phyloP scores from a whole-genome alignment of 1,140 invertebrate genomes.

The Drosophila obscura region DNA sequence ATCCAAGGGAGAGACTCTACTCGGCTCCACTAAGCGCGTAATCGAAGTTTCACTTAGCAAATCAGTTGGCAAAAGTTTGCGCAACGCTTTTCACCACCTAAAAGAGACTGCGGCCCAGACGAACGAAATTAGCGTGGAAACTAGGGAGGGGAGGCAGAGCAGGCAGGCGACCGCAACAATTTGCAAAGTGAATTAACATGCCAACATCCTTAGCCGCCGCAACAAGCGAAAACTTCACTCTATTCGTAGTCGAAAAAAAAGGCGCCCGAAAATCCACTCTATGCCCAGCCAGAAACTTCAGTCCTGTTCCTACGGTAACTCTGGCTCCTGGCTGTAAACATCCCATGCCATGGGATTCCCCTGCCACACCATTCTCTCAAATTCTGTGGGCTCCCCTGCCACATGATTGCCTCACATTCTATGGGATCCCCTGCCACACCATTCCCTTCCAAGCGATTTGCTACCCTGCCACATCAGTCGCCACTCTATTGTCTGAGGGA shows the following conservation, averaged over 20 bases:
- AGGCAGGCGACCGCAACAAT: slow-evolving; percentile 64
- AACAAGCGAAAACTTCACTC: slow-evolving; percentile 18
- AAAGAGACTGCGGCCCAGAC: slow-evolving; percentile 34
- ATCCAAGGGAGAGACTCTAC: slow-evolving; percentile 17
- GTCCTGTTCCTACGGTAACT: too few species aligned
- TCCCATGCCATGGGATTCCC: too few species aligned
- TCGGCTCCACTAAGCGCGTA: slow-evolving; percentile 55
- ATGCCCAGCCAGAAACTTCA: background rate
- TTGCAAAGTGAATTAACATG: slow-evolving; percentile 81
- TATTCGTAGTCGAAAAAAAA: background rate
- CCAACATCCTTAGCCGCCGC: slow-evolving; percentile 49
- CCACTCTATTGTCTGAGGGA: too few species aligned
- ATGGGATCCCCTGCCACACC: too few species aligned
- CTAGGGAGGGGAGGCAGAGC: slow-evolving; percentile 7
- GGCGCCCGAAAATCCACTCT: too few species aligned
- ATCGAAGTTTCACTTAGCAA: slow-evolving; percentile 81
- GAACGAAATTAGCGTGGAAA: slow-evolving; percentile 63
- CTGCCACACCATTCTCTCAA: too few species aligned
- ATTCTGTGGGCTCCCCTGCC: too few species aligned
- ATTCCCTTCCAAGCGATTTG: too few species aligned
- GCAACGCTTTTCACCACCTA: slow-evolving; percentile 9
- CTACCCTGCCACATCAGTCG: too few species aligned
- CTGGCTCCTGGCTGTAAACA: too few species aligned
- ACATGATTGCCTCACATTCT: too few species aligned
- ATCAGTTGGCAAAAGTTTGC: slow-evolving; percentile 67